Evolutionary conservation across 2,113 vertebrate genomes (phyloP).

Genomic region (Paradoxurus hermaphroditus): DNA sequence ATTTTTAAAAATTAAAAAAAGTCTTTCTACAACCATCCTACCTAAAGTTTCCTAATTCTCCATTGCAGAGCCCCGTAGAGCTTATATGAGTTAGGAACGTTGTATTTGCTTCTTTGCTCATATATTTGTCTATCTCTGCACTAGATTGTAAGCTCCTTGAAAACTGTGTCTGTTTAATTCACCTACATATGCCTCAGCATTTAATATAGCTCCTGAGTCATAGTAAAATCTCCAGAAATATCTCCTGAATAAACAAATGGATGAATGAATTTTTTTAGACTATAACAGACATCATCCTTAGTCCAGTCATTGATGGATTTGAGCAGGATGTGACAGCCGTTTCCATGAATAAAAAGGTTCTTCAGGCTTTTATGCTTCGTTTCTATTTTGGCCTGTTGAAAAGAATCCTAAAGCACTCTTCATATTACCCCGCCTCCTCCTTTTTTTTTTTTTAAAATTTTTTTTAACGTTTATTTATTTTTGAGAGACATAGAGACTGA

Average conservation of each 20-base stretch:
- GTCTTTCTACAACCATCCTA: not conserved
- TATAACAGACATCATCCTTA: not conserved
- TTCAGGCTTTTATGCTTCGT: not conserved
- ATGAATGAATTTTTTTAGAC: not conserved
- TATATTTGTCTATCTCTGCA: not conserved
- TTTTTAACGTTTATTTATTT: too few relatives aligned
- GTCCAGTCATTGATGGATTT: not conserved
- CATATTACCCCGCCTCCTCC: not conserved
- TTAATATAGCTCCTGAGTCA: not conserved
- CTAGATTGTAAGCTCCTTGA: not conserved
- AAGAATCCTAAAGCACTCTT: not conserved
- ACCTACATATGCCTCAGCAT: not conserved
- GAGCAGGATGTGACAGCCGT: not conserved
- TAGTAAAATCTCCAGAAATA: not conserved
- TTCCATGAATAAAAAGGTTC: not conserved
- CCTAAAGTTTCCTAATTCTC: not conserved
- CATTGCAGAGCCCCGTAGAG: not conserved
- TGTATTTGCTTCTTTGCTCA: not conserved
- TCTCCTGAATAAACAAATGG: not conserved
- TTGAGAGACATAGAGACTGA: too few relatives aligned
- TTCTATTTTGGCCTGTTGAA: not conserved
- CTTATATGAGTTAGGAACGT: not conserved
- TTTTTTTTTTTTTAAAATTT: too few relatives aligned
- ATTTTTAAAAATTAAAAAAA: too few relatives aligned
- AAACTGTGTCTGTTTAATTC: not conserved